A percentile compares a stretch with the other conserved stretches of the same genome.
These are phyloP conservation scores for Drosophila hamatofila DNA, from an alignment of 2,888 invertebrate species.

Conservation along the genomic window DNA sequence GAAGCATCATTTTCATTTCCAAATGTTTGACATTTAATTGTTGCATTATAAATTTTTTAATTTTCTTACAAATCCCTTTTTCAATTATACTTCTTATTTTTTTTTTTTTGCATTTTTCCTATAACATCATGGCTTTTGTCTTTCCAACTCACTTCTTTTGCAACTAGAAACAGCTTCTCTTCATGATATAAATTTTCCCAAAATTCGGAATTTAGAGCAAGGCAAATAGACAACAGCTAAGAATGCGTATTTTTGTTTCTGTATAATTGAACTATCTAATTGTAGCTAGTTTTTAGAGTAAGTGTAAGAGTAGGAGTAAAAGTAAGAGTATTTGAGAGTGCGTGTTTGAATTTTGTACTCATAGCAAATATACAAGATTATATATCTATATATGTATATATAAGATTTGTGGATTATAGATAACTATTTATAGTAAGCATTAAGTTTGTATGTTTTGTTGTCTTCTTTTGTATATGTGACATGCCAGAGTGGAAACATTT, in stretches of 20 bases:
- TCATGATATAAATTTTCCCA: not conserved
- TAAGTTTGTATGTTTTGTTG: conserved; percentile 2
- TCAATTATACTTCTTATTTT: too few species aligned
- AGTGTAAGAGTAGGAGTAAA: conserved; percentile 1
- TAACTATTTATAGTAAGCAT: conserved; percentile 11
- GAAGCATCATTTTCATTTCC: too few species aligned
- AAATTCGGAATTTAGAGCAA: conserved; percentile 19
- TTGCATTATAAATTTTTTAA: too few species aligned
- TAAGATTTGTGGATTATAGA: conserved; percentile 2
- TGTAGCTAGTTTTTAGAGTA: conserved; percentile 7
- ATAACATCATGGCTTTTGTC: too few species aligned
- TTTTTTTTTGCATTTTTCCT: not conserved
- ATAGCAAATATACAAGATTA: conserved; percentile 23
- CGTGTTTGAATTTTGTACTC: conserved; percentile 17
- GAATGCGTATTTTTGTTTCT: not conserved
- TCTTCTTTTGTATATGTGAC: conserved; percentile 18
- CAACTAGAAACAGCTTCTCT: not conserved
- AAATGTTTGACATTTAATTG: too few species aligned
- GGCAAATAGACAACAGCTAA: conserved; percentile 37
- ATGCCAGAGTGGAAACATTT: conserved; percentile 29
- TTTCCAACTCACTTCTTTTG: not conserved
- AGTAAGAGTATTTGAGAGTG: conserved; percentile 25
- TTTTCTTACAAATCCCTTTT: too few species aligned
- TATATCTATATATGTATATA: not conserved
- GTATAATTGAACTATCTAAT: conserved; percentile 16